A percentile compares a stretch with the other conserved stretches of the same genome.
phyloP scores from a whole-genome alignment of 2,797 vertebrate genomes.

The Tolypeutes matacus region DNA sequence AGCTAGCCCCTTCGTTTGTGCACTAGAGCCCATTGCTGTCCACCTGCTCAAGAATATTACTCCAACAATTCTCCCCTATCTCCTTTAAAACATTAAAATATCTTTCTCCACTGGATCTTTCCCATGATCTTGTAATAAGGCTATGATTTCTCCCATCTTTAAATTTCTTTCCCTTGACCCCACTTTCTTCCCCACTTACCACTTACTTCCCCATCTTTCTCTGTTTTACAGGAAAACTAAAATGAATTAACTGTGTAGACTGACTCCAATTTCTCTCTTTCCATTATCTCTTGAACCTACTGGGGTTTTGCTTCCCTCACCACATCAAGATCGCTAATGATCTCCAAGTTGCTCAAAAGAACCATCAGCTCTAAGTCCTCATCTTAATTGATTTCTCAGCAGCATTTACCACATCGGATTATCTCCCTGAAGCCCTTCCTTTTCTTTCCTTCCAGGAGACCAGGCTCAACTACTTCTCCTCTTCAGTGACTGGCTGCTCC shows the following conservation, averaged over 20 bases:
- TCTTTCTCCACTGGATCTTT: background rate
- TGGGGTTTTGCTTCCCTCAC: background rate
- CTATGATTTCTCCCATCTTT: background rate
- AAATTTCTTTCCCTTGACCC: background rate
- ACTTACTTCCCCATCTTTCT: background rate
- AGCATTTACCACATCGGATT: background rate
- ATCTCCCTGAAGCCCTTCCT: background rate
- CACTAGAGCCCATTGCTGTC: rapidly evolving
- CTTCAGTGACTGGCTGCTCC: background rate
- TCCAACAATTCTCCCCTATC: background rate
- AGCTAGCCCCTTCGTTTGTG: background rate
- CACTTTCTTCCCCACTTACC: background rate
- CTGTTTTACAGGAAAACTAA: background rate
- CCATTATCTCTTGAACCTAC: background rate
- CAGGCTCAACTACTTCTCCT: background rate
- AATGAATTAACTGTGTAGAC: background rate
- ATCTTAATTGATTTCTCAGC: background rate
- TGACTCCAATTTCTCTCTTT: background rate
- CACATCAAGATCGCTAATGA: background rate
- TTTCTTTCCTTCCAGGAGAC: background rate
- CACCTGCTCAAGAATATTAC: background rate
- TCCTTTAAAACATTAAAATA: background rate
- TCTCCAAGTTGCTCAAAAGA: background rate
- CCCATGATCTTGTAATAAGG: background rate
- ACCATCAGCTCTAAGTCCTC: background rate